Base-by-base conservation (phyloP, 2,113 vertebrate species). In the Octodon degus region DNA sequence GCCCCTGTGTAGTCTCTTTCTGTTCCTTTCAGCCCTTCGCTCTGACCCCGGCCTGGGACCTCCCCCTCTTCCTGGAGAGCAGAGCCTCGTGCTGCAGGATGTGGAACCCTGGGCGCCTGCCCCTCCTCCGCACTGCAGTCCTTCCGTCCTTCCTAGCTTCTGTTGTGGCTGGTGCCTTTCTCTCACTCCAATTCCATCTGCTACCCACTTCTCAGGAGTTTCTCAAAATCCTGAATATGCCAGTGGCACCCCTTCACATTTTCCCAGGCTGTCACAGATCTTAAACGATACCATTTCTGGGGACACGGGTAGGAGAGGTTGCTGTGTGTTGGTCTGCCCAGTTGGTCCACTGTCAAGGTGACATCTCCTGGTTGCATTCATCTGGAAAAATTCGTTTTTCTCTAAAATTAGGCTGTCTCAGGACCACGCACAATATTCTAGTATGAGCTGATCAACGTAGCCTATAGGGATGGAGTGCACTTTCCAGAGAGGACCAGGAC, bases 131-230 rank as follows among this genome's bases (percentile, higher is more conserved):
- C 25, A 17, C 22, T 24, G 8, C n/a, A 22, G 24, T 50, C n/a
- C 87, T 85, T 76, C 60, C 14, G 24, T 50, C n/a, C 87, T 85
- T 76, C 62, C 17, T 1, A 47, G 55, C 80, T 91, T 86, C 55
- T 53, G 1, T 7, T 24, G 37, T 72, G 72, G 43, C 55, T 32
- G 40, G 1, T 30, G 11, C 72, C 63, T 96, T 74, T 96, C 67
- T 63, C 24, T 24, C 53, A 32, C 40, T 60, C 80, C 85, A 58
- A 2, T 90, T 93, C 80, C 43, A 74, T 34, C 86, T 96, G 55
- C 32, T 65, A 16, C 62, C 62, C 50, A n/a, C 19, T 89, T 96
- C 90, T 93, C 81, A 43, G 84, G 53, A 32, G 70, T 85, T 86
- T 86, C 68, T 86, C 70, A 55, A n/a, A n/a, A 60, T 68, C 85